A percentile compares a stretch with the other conserved stretches of the same genome.
Evolutionary conservation across 1,140 invertebrate species (phyloP).

Genomic region (Acromyrmex echinatior): DNA sequence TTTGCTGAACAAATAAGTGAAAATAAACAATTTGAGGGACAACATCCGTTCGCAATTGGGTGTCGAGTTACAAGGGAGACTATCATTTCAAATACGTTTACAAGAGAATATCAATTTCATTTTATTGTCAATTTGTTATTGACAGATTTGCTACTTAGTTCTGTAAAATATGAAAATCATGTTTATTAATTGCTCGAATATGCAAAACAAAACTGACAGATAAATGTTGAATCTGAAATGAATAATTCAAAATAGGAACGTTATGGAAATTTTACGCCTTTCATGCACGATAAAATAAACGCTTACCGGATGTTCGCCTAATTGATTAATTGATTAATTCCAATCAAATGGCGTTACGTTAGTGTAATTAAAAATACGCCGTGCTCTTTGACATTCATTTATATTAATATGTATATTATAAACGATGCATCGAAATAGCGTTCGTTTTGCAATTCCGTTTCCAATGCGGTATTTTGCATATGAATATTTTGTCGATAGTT

Average conservation of each 20-base stretch:
- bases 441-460: conserved; percentile 27
- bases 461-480: conserved; percentile 7
- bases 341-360: conserved; percentile 52
- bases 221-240: background rate
- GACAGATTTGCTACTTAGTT: background rate
- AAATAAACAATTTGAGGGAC: background rate
- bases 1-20: background rate
- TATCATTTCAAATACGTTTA: background rate
- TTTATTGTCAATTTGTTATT: background rate
- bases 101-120: conserved; percentile 1
- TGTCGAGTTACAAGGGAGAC: conserved; percentile 4
- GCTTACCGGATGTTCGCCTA: conserved; percentile 40
- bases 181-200: background rate
- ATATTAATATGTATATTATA: conserved; percentile 46
- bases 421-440: conserved; percentile 32
- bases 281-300: conserved; percentile 46
- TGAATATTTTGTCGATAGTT: conserved; percentile 46
- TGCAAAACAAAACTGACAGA: background rate
- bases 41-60: conserved; percentile 26
- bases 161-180: background rate
- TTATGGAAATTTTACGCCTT: conserved; percentile 19
- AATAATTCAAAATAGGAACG: background rate
- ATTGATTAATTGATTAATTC: conserved; percentile 56
- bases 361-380: conserved; percentile 54
- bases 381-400: conserved; percentile 52